These are phyloP conservation scores for Ascaphus truei DNA, from an alignment of 2,113 vertebrate species.

Conservation along the genomic window DNA sequence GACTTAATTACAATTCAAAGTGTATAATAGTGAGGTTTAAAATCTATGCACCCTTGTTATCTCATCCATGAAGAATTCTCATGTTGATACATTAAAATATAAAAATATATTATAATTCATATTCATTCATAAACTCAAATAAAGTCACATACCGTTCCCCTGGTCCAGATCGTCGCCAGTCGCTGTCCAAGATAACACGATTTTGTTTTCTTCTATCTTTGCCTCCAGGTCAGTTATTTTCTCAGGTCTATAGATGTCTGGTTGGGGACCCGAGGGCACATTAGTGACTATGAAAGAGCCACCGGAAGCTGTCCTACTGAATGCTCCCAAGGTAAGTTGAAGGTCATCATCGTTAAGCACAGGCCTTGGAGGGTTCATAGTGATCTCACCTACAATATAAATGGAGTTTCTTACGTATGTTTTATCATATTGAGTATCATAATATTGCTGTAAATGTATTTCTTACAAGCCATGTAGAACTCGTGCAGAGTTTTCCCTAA, in stretches of 20 bases:
- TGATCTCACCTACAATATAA: constrained; percentile 44
- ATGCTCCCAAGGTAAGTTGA: constrained; percentile 38
- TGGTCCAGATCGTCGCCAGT: constrained; percentile 56
- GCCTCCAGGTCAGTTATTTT: constrained; percentile 57
- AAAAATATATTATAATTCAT: too few relatives aligned
- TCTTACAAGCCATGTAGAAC: too few relatives aligned
- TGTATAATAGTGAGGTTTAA: too few relatives aligned
- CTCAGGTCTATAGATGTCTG: constrained; percentile 53
- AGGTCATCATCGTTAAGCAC: constrained; percentile 32
- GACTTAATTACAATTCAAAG: too few relatives aligned
- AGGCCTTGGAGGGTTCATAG: constrained; percentile 53
- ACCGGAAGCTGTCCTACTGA: constrained; percentile 50
- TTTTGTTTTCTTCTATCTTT: constrained; percentile 28
- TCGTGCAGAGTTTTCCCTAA: too few relatives aligned
- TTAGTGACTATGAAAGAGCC: constrained; percentile 45
- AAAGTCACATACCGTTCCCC: constrained; percentile 49
- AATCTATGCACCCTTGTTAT: too few relatives aligned
- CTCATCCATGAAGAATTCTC: too few relatives aligned
- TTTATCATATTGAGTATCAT: too few relatives aligned
- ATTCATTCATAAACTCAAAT: too few relatives aligned
- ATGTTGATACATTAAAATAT: too few relatives aligned
- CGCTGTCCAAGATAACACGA: constrained; percentile 57
- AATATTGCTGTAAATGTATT: too few relatives aligned
- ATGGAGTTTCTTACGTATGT: neutral
- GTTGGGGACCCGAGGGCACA: constrained; percentile 12